Conservation (phyloP, 2,797 vertebrate genomes). For the Catamblyrhynchus diadema region DNA sequence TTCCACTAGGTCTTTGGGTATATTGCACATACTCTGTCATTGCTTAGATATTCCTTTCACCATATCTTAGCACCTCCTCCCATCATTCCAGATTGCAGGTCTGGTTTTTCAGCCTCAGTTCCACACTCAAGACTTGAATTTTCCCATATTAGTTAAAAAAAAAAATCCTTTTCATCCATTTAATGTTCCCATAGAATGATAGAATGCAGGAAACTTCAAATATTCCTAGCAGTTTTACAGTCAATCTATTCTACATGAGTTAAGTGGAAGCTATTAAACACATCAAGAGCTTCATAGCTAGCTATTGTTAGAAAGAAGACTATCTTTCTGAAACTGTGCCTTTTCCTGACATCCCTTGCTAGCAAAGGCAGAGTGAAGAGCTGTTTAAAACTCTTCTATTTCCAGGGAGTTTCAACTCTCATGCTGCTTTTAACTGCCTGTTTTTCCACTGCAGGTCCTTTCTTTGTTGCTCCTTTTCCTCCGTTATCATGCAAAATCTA, state of each 20-base stretch:
- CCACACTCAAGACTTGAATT: neutral
- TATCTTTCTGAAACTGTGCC: slow-evolving; percentile 15
- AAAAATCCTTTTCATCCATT: neutral
- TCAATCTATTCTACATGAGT: slow-evolving; percentile 18
- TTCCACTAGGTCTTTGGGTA: neutral
- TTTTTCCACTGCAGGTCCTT: neutral
- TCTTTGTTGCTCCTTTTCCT: slow-evolving; percentile 6
- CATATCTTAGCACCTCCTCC: neutral
- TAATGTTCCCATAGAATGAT: neutral
- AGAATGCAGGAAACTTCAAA: neutral
- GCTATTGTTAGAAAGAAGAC: slow-evolving; percentile 24
- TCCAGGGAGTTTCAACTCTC: slow-evolving; percentile 7
- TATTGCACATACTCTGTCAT: neutral
- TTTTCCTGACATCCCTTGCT: slow-evolving; percentile 20
- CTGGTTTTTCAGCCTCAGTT: neutral
- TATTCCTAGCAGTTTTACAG: slow-evolving; percentile 13
- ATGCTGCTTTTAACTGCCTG: neutral
- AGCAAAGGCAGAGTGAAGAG: slow-evolving; percentile 18
- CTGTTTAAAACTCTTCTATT: slow-evolving; percentile 36
- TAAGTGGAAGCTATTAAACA: slow-evolving; percentile 47
- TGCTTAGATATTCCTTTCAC: neutral
- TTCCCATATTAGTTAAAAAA: neutral
- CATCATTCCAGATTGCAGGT: neutral
- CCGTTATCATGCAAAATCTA: neutral
- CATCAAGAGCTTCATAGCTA: slow-evolving; percentile 14